Percentiles rank a stretch among this genome's conserved stretches.
phyloP scores from a whole-genome alignment of 2,113 vertebrate species.

The Gobiocypris rarus region DNA sequence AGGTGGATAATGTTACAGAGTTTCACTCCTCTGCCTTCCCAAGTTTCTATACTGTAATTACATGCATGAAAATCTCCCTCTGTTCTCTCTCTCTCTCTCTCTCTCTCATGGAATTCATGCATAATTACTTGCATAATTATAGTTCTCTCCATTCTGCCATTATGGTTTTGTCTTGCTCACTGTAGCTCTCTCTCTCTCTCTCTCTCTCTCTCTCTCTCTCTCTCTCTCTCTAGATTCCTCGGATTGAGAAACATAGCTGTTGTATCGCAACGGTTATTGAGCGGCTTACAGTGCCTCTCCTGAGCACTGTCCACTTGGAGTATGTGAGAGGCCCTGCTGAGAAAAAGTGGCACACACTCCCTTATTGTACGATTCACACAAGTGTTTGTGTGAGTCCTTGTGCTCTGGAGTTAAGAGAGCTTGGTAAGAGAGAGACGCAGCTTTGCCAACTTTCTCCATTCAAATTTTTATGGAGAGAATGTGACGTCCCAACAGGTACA shows the following conservation, averaged over 20 bases:
- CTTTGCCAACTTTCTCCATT: conserved; percentile 35
- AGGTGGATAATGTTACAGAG: conserved; percentile 45
- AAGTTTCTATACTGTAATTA: conserved; percentile 73
- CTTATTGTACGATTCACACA: background rate
- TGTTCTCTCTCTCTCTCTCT: conserved; percentile 50
- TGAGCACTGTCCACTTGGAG: background rate
- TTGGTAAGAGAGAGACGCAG: conserved; percentile 38
- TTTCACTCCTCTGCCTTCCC: conserved; percentile 60
- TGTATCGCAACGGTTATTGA: conserved; percentile 57
- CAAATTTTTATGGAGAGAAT: conserved; percentile 44
- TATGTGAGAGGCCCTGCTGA: conserved; percentile 4
- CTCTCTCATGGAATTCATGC: conserved; percentile 69
- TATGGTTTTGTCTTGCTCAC: conserved; percentile 62
- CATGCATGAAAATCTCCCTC: conserved; percentile 64
- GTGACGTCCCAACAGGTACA: conserved; percentile 62
- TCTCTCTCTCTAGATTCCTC: conserved; percentile 36
- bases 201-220: conserved; percentile 38
- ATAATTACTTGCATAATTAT: conserved; percentile 80
- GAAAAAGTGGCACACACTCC: background rate
- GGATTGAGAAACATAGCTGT: conserved; percentile 54
- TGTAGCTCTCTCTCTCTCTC: conserved; percentile 41
- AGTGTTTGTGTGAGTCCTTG: conserved; percentile 27
- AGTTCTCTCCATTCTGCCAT: conserved; percentile 69
- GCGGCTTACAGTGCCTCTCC: conserved; percentile 51
- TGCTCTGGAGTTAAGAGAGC: background rate